Base-by-base conservation (phyloP, 2,888 invertebrate species). In the Pasiphila rectangulata region DNA sequence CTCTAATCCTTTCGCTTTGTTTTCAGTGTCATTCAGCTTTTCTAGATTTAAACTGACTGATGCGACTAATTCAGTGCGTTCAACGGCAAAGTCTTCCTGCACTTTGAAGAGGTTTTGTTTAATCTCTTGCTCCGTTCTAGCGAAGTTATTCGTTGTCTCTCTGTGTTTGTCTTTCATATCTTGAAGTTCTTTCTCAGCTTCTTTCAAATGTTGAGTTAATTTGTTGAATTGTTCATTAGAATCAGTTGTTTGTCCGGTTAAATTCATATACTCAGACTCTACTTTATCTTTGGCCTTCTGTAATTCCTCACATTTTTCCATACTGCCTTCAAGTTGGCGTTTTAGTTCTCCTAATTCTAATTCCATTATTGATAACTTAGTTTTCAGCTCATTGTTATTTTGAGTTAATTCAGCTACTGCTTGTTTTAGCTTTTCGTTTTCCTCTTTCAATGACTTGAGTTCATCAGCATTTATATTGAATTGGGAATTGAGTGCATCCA, bases 161-260 rank as follows among this genome's bases (percentile, higher is more conserved):
- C 85, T 79, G 30, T 80, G 73, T 57, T 84, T 83, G 46, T 90
- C 87, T 63, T 89, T 83, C 1, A 91, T 63, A 3, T 82, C 77
- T 61, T 91, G 89, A 23, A 91, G 75, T 54, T 91, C 89, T 56
- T 87, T 90, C 64, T 92, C 92, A 29, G 91, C 90, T 10, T 84
- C 83, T 59, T 90, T 87, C 0, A 92, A 69, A 57, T 90, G 89
- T 54, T 90, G 89, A 2, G 90, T 88, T 21, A 92, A 70, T 57
- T 90, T 87, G 45, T 83, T 77, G 37, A 92, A 83, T 60, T 92
- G 90, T 46, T 89, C 90, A 59, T 90, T 90, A 0, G 92, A 92
- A 67, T 92, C 90, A 9, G 89, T 90, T 0, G 91, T 86, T 52
- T 91, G 90, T 30, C 88, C 91, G 37, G 91, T 91, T 24, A 93